Evolutionary conservation across 2,113 vertebrate genomes (phyloP).

Genomic region (Oncorhynchus clarkii): DNA sequence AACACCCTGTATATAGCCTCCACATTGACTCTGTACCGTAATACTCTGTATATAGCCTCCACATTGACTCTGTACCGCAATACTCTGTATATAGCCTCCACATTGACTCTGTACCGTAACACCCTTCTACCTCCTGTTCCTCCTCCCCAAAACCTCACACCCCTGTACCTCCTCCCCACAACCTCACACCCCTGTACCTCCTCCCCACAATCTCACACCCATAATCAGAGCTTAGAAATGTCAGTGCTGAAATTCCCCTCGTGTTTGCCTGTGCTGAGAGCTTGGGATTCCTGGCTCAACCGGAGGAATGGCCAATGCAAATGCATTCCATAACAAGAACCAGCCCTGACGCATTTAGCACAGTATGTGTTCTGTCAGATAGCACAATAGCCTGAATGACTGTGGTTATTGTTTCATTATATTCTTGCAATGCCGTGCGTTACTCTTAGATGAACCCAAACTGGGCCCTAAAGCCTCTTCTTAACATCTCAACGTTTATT

Average conservation of each 20-base stretch:
- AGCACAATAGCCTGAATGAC: background rate
- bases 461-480: background rate
- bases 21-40: no score
- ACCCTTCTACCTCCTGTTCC: no score
- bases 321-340: constrained; percentile 27
- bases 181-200: no score
- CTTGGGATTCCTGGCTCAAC: constrained; percentile 36
- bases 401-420: constrained; percentile 17
- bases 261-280: constrained; percentile 33
- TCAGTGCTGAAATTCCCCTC: constrained; percentile 27
- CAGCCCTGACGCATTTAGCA: constrained; percentile 5
- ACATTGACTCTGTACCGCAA: no score
- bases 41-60: no score
- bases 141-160: no score
- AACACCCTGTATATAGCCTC: no score
- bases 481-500: no score
- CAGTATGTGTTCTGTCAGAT: constrained; percentile 2
- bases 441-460: background rate
- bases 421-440: constrained; percentile 17
- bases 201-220: constrained; percentile 28
- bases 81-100: no score
- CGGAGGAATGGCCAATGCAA: constrained; percentile 26
- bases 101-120: no score
- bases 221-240: constrained; percentile 40
- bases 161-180: background rate